Base-by-base conservation (phyloP, 1,140 invertebrate species). In the Arctopsyche grandis region DNA sequence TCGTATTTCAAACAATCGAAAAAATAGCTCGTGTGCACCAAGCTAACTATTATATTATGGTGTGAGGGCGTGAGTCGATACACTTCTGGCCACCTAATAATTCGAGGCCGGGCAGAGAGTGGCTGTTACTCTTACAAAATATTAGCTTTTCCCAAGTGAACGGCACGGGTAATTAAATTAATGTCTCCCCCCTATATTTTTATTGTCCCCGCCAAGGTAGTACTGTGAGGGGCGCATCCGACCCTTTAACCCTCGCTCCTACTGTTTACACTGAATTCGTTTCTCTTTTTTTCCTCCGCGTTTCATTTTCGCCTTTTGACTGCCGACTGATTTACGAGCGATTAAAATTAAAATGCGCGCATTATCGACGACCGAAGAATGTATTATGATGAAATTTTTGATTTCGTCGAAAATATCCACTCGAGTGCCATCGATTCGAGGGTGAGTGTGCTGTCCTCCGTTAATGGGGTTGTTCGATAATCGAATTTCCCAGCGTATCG, bases 111-210 rank as follows among this genome's bases (percentile, higher is more conserved):
- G 29, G 56, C 26, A 44, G 74, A 74, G 56, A 75, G 58, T 77
- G 75, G 75, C 75, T 69, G 75, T 63, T 76, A 76, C 74, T 76
- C 75, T 69, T 82, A 81, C 80, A 81, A 83, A 86, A 86, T 87
- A 88, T 88, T 87, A 87, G 87, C 83, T 84, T 83, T 83, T 86
- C 88, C 85, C 86, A 83, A 80, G 86, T 86, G 88, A 85, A 86
- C 83, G 75, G 76, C 79, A 69, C 80, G 83, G 83, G 83, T 88
- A 89, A 89, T 89, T 89, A 87, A 88, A 88, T 89, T 89, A 88
- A 88, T 87, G 86, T 85, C 19, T 66, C 63, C 85, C 85, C 86
- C 87, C 86, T 86, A 60, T 80, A 77, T 80, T 82, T 82, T 82
- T 82, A 82, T 82, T 82, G 81, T 80, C 81, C 81, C 78, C n/a